Evolutionary conservation across 2,888 invertebrate species (phyloP), one percentile per base, ranked within the genome.

Genomic region (Chloromyia formosa): DNA sequence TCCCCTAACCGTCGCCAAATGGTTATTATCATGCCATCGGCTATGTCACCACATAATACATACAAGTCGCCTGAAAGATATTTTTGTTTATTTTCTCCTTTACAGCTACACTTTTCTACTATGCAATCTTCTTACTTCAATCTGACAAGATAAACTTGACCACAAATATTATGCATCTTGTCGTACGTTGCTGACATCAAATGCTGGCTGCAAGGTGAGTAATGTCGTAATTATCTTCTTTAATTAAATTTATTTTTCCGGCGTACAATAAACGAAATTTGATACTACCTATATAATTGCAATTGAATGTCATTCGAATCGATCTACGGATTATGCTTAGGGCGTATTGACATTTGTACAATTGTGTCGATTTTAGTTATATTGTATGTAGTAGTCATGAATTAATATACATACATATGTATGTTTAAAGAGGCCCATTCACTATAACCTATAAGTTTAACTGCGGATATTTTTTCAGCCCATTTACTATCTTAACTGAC

Each of bases 271-370:
- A 71, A 58, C 56, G 71, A 71, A 71, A 71, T 71, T 20, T 12
- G 71, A 71, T 71, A 71, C 58, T 40, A n/a, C n/a, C n/a, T n/a
- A n/a, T n/a, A 71, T 71, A 71, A 71, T 71, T 71, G 56, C 56
- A 71, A 71, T 20, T 58, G 56, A 71, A 71, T 71, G 56, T 71
- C 56, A 40, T 20, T 14, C 56, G 42, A 71, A 27, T 35, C 27
- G 27, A 16, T 20, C 27, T 20, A 10, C 10, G 66, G 49, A 22
- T 5, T 35, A 42, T 62, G 42, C 40, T 35, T 45, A 20, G 66
- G 66, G 66, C 42, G 2, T 66, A 49, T 5, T 12, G 61, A n/a
- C 49, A 49, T n/a, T 49, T 10, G 49, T 35, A 35, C 27, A 35
- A 4, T 49, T 49, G 49, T 49, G 10, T 49, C 49, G 49, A 49